Percentiles rank a stretch among this genome's conserved stretches.
These are phyloP conservation scores for Conistra vaccinii DNA, from an alignment of 2,888 invertebrate genomes.

Conservation along the genomic window DNA sequence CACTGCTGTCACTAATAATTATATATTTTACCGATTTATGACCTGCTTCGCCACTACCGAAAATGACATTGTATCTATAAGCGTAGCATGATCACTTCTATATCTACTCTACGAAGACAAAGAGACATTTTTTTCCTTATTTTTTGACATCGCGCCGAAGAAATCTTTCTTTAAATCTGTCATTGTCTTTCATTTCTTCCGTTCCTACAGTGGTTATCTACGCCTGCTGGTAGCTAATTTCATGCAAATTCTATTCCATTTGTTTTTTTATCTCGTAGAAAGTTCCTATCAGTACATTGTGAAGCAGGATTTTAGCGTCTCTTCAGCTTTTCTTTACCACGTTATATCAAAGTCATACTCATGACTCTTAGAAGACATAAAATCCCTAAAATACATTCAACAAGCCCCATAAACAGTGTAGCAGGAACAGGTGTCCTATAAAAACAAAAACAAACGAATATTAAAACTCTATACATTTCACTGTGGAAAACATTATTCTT, in stretches of 20 bases:
- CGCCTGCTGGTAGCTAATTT: background rate
- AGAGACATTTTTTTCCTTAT: background rate
- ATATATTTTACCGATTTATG: background rate
- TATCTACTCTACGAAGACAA: background rate
- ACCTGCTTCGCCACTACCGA: background rate
- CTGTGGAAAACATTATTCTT: constrained; percentile 73
- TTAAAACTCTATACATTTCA: constrained; percentile 65
- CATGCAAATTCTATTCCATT: background rate
- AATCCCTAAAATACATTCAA: background rate
- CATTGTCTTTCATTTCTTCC: background rate
- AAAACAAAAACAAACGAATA: constrained; percentile 41
- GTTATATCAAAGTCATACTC: background rate
- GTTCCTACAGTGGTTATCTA: background rate
- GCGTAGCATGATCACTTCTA: background rate
- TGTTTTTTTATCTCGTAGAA: background rate
- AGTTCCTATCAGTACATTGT: background rate
- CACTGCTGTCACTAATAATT: too few relatives aligned
- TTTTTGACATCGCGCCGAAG: background rate
- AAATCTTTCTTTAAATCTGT: background rate
- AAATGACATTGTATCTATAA: background rate
- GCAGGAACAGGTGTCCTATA: constrained; percentile 50
- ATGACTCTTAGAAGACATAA: constrained; percentile 11
- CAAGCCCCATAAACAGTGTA: constrained; percentile 4
- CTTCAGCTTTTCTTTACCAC: background rate
- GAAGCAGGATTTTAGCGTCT: background rate